Base-by-base conservation (phyloP, 2,113 vertebrate species). In the Ophiodon elongatus region DNA sequence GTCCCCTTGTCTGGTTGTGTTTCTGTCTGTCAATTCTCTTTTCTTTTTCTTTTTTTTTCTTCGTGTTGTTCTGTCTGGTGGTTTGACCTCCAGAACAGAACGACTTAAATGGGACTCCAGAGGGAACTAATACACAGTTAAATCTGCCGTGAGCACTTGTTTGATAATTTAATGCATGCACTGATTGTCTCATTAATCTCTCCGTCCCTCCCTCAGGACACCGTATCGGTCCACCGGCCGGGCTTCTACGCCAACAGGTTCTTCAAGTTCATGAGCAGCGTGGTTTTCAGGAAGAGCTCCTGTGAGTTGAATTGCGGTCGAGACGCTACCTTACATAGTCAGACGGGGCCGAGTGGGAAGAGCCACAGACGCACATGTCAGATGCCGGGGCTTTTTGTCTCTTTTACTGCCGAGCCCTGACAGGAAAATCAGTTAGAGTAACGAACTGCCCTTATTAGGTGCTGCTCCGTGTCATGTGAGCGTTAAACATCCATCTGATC, bases 191-290 rank as follows among this genome's bases (percentile, higher is more conserved):
- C 60, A 63, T 85, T 89, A 87, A 92, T 93, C 82, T 78, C 47
- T 70, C 52, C 4, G 3, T 83, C 35, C 90, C 47, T 88, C 47
- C 80, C 86, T 76, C 87, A 99, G 98, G 98, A 99, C 94, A 99
- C 98, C 0, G 98, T 99, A 37, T 99, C 98, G 0, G 98, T 99
- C 45, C 98, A 99, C 91, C 96, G 98, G 79, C 98, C 98, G 4
- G 97, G 97, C 90, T 99, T 99, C 94, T 99, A 99, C 0, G 98
- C 98, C 0, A 98, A 99, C 63, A 95, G 98, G 76, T 99, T 99
- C 94, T 97, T 98, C 95, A 98, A 97, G 91, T 99, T 99, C 94
- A 99, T 99, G 98, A 99, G 96, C 91, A 97, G 91, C 94, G 98
- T 94, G 0, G 98, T 99, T 50, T 99, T 99, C 84, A 96, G 96